Base-by-base conservation (phyloP, 2,113 vertebrate species). In the Ochotona curzoniae region DNA sequence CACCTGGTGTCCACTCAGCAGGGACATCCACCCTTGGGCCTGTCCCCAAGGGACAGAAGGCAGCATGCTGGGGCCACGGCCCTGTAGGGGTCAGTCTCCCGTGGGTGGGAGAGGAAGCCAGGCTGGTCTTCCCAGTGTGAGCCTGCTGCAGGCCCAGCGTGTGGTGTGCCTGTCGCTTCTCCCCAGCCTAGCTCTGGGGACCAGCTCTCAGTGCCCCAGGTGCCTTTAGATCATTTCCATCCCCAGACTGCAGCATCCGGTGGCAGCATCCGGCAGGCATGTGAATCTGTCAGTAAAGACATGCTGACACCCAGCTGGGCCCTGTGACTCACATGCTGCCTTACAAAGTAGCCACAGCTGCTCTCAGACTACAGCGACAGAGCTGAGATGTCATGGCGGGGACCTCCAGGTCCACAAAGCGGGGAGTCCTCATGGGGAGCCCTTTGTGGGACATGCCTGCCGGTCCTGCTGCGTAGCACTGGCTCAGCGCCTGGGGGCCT, bases 281-380 rank as follows among this genome's bases (percentile, higher is more conserved):
- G 49, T 76, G 20, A 61, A 71, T 87, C 67, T 76, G 38, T 79
- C 8, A 93, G 70, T 66, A 60, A 89, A 75, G 90, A 54, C 86
- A 73, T 64, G 83, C 35, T 28, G 51, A 51, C 26, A 64, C 51
- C 23, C 8, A 21, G 63, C 25, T 28, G 44, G 2, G 8, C 6
- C 32, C 18, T n/a, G n/a, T n/a, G n/a, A 2, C 30, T 54, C 57
- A 66, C 26, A 38, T 44, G 63, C 20, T n/a, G n/a, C n/a, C n/a
- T n/a, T n/a, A n/a, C n/a, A n/a, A n/a, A 26, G 25, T 9, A 32
- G 38, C 67, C 60, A 8, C 12, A 47, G 12, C 20, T 49, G 23
- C n/a, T 79, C 30, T 67, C 5, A 1, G 30, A 28, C 67, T 20
- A 17, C 38, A 32, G 2, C 10, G 66, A 83, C 18, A 17, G 54